These are phyloP conservation scores for Momotus momota DNA, from an alignment of 2,797 vertebrate genomes.

Conservation along the genomic window DNA sequence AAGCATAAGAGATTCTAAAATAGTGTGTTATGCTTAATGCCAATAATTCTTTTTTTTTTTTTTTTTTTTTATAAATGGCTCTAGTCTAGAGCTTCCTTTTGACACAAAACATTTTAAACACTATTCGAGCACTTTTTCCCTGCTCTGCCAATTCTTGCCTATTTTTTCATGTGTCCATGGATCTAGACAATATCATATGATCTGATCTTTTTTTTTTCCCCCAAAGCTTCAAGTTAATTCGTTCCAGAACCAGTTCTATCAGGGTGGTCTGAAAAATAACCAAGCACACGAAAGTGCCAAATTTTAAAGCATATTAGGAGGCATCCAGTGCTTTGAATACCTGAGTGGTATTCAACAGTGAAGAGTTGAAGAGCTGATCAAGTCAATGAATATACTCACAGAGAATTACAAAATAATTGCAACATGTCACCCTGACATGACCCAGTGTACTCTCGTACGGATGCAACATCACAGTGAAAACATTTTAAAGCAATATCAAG, in stretches of 20 bases:
- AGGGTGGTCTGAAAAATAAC: background rate
- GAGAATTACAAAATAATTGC: slow-evolving; percentile 12
- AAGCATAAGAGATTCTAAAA: background rate
- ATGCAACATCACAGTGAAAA: background rate
- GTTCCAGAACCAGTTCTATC: background rate
- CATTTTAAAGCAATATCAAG: background rate
- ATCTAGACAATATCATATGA: background rate
- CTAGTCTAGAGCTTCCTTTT: background rate
- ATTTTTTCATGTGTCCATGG: background rate
- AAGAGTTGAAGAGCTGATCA: background rate
- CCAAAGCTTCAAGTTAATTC: background rate
- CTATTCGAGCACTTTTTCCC: background rate
- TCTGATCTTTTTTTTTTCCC: background rate
- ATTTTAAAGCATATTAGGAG: background rate
- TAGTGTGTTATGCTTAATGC: background rate
- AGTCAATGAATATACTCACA: background rate
- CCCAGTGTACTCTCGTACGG: background rate
- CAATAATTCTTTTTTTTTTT: background rate
- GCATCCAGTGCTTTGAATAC: background rate
- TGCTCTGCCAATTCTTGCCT: background rate
- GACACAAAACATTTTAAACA: background rate
- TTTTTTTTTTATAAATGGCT: background rate
- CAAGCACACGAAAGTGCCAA: background rate
- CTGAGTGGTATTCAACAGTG: background rate
- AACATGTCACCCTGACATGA: background rate